Base-by-base conservation (phyloP, 2,888 invertebrate genomes). In the Acanthoscelides obtectus region DNA sequence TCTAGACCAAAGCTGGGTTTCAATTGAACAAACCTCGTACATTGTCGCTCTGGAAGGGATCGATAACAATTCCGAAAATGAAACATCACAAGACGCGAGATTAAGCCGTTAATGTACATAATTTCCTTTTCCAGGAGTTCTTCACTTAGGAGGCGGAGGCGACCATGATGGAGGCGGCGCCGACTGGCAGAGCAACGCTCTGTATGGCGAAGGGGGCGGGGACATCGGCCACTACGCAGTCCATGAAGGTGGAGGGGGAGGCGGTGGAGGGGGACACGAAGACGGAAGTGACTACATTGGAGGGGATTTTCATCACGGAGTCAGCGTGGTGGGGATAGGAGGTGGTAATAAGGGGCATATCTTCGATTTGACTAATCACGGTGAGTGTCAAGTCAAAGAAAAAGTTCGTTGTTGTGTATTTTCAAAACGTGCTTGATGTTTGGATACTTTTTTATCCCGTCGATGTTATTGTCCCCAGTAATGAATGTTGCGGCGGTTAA, bases 301-400 rank as follows among this genome's bases (percentile, higher is more conserved):
- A 8, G 80, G 80, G 20, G 80, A 80, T 67, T 80, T 76, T 73
- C 80, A 79, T 72, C 79, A 79, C 70, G 80, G 80, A 20, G 79
- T 80, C 22, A 80, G 80, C 73, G 74, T 80, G 21, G 79, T 80
- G 0, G 78, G 79, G 22, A 75, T 73, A 25, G 79, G 79, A 19
- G 78, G 79, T n/a, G 75, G 77, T 6, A 72, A 70, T 2, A 77
- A 80, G 72, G 77, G 75, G 22, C 73, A 75, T 63, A 75, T 77
- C 25, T 78, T 80, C 68, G 80, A 80, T 74, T 75, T 80, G 68
- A 79, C 80, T 8, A 71, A 77, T 22, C 78, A 80, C 66, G 78
- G 78, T 77, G 70, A 74, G 72, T 12, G 17, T 45, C 12, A 3
- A 1, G 5, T 12, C 17, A 17, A 45, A n/a, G n/a, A n/a, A n/a